Evolutionary conservation across 2,888 invertebrate species (phyloP).

Genomic region (Esperia sulphurella): DNA sequence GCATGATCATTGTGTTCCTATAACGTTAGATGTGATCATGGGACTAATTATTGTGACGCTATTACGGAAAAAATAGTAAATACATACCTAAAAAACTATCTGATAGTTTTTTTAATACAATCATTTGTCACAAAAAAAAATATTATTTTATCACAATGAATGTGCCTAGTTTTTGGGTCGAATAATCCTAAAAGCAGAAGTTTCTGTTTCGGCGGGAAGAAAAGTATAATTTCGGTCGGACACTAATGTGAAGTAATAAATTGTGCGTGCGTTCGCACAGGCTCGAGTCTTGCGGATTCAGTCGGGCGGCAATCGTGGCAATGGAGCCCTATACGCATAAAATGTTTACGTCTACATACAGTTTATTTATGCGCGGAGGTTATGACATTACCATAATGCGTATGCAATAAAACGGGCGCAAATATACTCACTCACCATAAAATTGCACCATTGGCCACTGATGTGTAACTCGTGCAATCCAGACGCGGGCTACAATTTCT

Average conservation of each 20-base stretch:
- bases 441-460: slow-evolving; percentile 28
- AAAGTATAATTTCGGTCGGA: neutral
- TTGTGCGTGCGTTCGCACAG: slow-evolving; percentile 27
- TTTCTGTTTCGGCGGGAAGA: neutral
- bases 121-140: too few species aligned
- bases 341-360: slow-evolving; percentile 44
- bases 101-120: too few species aligned
- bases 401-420: slow-evolving; percentile 48
- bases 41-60: too few species aligned
- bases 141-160: too few species aligned
- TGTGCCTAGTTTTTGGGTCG: neutral
- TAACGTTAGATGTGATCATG: too few species aligned
- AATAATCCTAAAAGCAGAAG: too few species aligned
- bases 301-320: slow-evolving; percentile 23
- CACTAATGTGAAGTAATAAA: slow-evolving; percentile 33
- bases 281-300: slow-evolving; percentile 31
- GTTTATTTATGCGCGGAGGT: slow-evolving; percentile 49
- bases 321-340: slow-evolving; percentile 33
- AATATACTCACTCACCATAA: slow-evolving; percentile 45
- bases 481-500: neutral
- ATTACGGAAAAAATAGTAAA: too few species aligned
- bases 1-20: too few species aligned
- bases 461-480: slow-evolving; percentile 15
- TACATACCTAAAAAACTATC: too few species aligned
- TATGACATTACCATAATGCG: slow-evolving; percentile 55